These are phyloP conservation scores for Melikaiella ostensackeni DNA, from an alignment of 2,888 invertebrate species.

Conservation along the genomic window DNA sequence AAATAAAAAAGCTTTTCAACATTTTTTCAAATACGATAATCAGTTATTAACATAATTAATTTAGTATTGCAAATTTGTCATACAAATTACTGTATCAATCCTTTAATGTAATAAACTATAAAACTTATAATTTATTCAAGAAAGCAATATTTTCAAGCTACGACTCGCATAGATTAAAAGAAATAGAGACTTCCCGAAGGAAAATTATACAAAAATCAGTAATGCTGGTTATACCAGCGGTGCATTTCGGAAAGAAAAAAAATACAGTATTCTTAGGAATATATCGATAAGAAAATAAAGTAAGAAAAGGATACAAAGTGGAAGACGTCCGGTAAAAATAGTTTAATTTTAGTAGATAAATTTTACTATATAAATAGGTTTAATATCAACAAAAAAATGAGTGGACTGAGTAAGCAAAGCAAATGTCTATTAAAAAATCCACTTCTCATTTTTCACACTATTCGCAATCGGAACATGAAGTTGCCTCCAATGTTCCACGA, in stretches of 20 bases:
- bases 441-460: not conserved
- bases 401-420: not conserved
- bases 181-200: not conserved
- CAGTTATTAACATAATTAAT: not conserved
- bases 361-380: not conserved
- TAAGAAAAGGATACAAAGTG: not conserved
- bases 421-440: not conserved
- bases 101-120: not conserved
- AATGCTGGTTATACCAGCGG: conserved; percentile 20
- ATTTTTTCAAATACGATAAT: too few species aligned
- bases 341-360: not conserved
- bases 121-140: not conserved
- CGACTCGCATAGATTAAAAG: not conserved
- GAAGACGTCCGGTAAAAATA: not conserved
- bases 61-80: too few species aligned
- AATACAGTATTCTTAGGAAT: not conserved
- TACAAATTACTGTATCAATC: too few species aligned
- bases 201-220: conserved; percentile 20
- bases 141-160: not conserved
- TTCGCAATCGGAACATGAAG: not conserved
- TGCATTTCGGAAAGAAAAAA: conserved; percentile 7
- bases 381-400: not conserved
- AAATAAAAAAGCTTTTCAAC: too few species aligned
- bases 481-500: too few species aligned
- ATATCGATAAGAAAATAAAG: not conserved